Base-by-base conservation (phyloP, 2,113 vertebrate genomes). In the Numida meleagris region DNA sequence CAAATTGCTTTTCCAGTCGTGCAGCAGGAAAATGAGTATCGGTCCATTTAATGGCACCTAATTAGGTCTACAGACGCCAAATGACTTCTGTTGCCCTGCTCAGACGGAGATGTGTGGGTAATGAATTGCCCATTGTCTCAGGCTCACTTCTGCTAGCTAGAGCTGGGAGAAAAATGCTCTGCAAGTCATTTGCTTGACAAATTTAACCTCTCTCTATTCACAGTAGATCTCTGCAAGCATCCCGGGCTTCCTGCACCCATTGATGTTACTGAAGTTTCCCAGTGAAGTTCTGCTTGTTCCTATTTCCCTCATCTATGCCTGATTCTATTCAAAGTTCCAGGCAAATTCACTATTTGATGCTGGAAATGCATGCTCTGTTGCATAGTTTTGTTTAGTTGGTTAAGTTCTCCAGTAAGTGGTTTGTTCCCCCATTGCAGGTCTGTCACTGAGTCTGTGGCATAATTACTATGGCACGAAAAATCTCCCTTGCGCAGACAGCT, bases 21-120 rank as follows among this genome's bases (percentile, higher is more conserved):
- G 58, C 63, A 19, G 51, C 68, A 24, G 58, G 74, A 55, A 40
- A 82, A 72, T 1, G 40, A 81, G 75, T 85, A 33, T 62, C 36
- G 3, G 58, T 45, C 85, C 25, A 2, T 68, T 77, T 86, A 89
- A 86, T 89, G 89, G 62, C 59, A 73, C 85, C 89, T 89, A 73
- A 92, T 94, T 82, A 92, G 86, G 86, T 38, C 80, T 72, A 5
- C 70, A 38, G 89, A 72, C 15, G 10, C 80, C 85, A 89, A 94
- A 85, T 67, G 71, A 77, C 59, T 91, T 72, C 46, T 50, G 74
- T 62, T 86, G 86, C 93, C 93, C 93, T 45, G 66, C 9, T 81
- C 46, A 29, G 89, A 50, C 17, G 40, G 71, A 74, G 76, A 15
- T 62, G 70, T 2, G 19, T 42, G 81, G 71, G 53, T 86, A 89